Percentiles rank a stretch among this genome's conserved stretches.
Evolutionary conservation across 1,140 invertebrate genomes (phyloP).

Genomic region (Meteorus sp.): DNA sequence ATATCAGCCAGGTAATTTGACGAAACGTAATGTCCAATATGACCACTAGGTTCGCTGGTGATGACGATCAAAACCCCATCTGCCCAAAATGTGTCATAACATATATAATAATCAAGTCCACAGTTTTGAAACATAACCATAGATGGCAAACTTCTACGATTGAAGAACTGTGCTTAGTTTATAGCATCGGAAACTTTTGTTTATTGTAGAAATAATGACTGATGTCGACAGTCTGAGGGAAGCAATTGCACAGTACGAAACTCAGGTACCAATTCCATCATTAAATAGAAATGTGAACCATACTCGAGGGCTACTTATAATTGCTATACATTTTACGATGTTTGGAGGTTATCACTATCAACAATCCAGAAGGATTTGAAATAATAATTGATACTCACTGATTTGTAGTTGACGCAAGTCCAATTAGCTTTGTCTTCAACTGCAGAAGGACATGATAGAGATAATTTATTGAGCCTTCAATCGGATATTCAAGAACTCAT

Average conservation of each 20-base stretch:
- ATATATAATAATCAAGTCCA: too few relatives aligned
- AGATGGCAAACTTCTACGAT: too few relatives aligned
- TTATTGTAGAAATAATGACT: conserved; percentile 32
- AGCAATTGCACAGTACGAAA: conserved; percentile 59
- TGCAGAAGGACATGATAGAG: conserved; percentile 57
- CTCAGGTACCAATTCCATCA: conserved; percentile 51
- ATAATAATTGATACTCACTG: neutral
- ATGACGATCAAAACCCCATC: too few relatives aligned
- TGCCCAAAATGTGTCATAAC: too few relatives aligned
- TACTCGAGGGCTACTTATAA: too few relatives aligned
- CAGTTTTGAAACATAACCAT: too few relatives aligned
- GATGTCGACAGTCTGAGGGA: conserved; percentile 43
- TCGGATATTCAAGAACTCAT: conserved; percentile 69
- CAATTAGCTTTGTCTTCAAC: conserved; percentile 60
- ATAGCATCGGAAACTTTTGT: neutral
- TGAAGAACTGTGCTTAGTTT: too few relatives aligned
- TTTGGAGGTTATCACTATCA: too few relatives aligned
- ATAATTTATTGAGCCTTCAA: conserved; percentile 64
- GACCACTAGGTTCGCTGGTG: too few relatives aligned
- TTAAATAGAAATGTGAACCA: conserved; percentile 5
- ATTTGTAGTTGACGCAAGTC: conserved; percentile 60
- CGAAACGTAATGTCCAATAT: too few relatives aligned
- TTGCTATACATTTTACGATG: too few relatives aligned
- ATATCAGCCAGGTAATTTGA: too few relatives aligned
- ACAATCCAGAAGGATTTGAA: neutral